Evolutionary conservation across 2,797 vertebrate species (phyloP).

Genomic region (Sandelia bainsii): DNA sequence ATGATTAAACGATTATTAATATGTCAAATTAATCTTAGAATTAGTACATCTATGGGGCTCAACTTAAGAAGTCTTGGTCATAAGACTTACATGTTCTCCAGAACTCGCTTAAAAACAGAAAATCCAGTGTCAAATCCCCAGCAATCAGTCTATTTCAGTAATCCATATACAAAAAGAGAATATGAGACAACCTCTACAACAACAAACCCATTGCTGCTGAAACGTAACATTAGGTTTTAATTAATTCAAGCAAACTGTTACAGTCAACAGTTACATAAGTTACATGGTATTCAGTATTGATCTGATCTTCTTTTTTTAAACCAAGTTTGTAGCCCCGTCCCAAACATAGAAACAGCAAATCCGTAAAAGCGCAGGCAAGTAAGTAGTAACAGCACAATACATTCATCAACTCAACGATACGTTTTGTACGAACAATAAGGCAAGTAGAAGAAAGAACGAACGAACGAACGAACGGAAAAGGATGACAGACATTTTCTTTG

Average conservation of each 20-base stretch:
- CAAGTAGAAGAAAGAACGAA: constrained; percentile 84
- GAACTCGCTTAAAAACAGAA: no score
- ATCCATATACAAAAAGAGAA: neutral
- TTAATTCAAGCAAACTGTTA: constrained; percentile 97
- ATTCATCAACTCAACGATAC: constrained; percentile 92
- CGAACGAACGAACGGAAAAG: constrained; percentile 62
- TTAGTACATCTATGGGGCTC: no score
- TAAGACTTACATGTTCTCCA: no score
- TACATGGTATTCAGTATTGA: constrained; percentile 91
- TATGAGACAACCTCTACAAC: constrained; percentile 1
- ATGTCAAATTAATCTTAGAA: no score
- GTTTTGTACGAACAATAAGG: constrained; percentile 89
- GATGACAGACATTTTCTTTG: constrained; percentile 72
- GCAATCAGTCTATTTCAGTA: neutral
- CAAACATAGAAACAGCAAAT: constrained; percentile 91
- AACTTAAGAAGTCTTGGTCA: no score
- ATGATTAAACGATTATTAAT: no score
- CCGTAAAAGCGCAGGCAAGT: constrained; percentile 96
- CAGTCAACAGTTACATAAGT: constrained; percentile 98
- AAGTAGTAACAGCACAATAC: constrained; percentile 98
- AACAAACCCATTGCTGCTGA: constrained; percentile 48
- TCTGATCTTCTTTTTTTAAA: constrained; percentile 78
- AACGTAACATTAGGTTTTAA: constrained; percentile 91
- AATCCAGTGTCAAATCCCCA: no score
- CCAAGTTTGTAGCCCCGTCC: constrained; percentile 46